Evolutionary conservation across 92 coral and sea anemone genomes (phyloP).

Genomic region (Parazoanthus atlanticus): DNA sequence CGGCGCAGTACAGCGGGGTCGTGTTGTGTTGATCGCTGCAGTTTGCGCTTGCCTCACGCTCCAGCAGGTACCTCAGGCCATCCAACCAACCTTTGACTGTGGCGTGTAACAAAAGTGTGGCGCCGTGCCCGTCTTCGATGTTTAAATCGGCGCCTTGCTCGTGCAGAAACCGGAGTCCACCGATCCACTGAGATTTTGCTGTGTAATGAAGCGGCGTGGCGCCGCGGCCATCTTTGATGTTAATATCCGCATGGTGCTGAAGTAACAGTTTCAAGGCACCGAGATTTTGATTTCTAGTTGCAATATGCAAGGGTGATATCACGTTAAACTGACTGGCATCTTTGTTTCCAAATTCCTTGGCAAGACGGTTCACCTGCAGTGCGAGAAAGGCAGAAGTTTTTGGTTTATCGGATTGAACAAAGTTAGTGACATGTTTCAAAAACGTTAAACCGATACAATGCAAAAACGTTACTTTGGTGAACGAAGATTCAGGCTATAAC

Average conservation of each 20-base stretch:
- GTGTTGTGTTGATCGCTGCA: conserved; percentile 45
- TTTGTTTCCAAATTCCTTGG: conserved; percentile 44
- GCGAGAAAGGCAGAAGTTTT: neutral
- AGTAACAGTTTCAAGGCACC: conserved; percentile 26
- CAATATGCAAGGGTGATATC: conserved; percentile 36
- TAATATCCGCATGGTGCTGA: conserved; percentile 22
- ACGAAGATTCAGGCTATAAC: too few species aligned
- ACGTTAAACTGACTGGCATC: conserved; percentile 44
- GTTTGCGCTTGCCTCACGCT: conserved; percentile 31
- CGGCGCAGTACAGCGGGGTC: conserved; percentile 41
- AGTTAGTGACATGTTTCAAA: too few species aligned
- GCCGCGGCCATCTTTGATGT: conserved; percentile 42
- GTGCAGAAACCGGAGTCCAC: conserved; percentile 30
- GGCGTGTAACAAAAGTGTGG: conserved; percentile 31
- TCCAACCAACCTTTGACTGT: conserved; percentile 42
- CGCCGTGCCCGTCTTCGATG: conserved; percentile 36
- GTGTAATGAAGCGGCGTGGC: conserved; percentile 48
- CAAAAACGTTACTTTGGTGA: too few species aligned
- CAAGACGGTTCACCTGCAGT: conserved; percentile 31
- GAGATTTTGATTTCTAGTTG: conserved; percentile 35
- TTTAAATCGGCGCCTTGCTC: conserved; percentile 26
- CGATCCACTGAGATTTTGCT: conserved; percentile 40
- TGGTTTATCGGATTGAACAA: neutral
- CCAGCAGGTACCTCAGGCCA: conserved; percentile 24
- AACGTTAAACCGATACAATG: too few species aligned